Percentiles rank a stretch among this genome's conserved stretches.
phyloP scores from a whole-genome alignment of 2,888 invertebrate genomes.

The Drosophila nr. perissopoda region DNA sequence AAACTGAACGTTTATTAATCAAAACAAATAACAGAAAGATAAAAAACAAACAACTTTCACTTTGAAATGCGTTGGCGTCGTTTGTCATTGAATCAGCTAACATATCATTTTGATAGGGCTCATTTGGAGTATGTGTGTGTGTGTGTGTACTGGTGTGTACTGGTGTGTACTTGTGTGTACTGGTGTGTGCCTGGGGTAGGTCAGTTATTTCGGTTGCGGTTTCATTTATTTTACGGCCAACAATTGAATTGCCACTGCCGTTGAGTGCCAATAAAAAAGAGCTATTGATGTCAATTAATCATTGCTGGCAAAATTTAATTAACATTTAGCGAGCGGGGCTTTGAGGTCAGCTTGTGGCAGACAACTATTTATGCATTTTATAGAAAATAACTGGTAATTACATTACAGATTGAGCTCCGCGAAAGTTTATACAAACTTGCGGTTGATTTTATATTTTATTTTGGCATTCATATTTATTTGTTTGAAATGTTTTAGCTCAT shows the following conservation, averaged over 20 bases:
- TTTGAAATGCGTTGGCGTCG: constrained; percentile 58
- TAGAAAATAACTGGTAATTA: neutral
- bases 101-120: constrained; percentile 16
- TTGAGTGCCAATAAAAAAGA: constrained; percentile 24
- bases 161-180: neutral
- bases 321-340: constrained; percentile 10
- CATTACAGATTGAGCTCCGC: neutral
- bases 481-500: neutral
- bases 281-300: constrained; percentile 46
- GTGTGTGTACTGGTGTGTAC: neutral
- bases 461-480: neutral
- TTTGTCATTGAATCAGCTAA: constrained; percentile 37
- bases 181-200: constrained; percentile 34
- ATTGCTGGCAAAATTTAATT: constrained; percentile 24
- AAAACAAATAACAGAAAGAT: constrained; percentile 47
- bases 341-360: constrained; percentile 24
- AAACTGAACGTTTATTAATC: constrained; percentile 29
- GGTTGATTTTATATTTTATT: neutral
- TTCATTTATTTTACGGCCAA: constrained; percentile 11
- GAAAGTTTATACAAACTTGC: neutral
- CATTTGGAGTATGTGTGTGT: neutral
- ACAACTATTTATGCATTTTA: constrained; percentile 8
- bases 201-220: constrained; percentile 43
- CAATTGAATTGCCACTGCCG: constrained; percentile 25
- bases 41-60: constrained; percentile 60